Evolutionary conservation across 2,888 invertebrate species (phyloP), one percentile per base, ranked within the genome.

Genomic region (Meghimatium bilineatum): DNA sequence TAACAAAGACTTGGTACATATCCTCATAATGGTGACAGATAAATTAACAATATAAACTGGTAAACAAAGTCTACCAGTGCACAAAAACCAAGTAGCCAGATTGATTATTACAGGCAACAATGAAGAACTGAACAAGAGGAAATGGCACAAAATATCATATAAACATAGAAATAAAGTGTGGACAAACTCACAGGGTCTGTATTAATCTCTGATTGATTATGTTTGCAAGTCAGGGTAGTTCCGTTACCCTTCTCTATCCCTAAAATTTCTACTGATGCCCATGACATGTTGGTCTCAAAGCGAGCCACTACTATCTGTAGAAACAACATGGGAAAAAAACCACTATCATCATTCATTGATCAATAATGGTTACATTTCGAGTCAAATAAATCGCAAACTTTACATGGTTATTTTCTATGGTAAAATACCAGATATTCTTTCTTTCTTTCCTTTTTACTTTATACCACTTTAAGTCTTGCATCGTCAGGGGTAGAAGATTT

Each of bases 241-340:
- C 93, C 92, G 88, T 93, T 93, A 29, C 93, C 94, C 86, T 90
- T 90, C 86, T 93, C 93, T 85, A 93, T 91, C 49, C 93, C 94
- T 52, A 93, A 85, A 83, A 94, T 88, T 82, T 93, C 90, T 52
- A 94, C 89, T 52, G 84, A 85, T 17, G 93, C 92, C 78, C 89
- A 88, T 74, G 91, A 91, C 91, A 93, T 90, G 86, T 92, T 93
- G 71, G 92, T 90, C 82, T 90, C 88, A 86, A 91, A 91, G 79
- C 92, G 91, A 74, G 89, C 88, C 74, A 93, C 88, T 79, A 90
- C 87, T 77, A 93, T 88, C 93, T 93, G 89, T n/a, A 90, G 88
- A 20, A 12, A 14, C 56, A 56, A 56, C 20, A 56, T 17, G 69
- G 26, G 14, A 17, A 69, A 34, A 34, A 69, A 63, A 63, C 60